Base-by-base conservation (phyloP, 2,113 vertebrate species). In the Condylura cristata region DNA sequence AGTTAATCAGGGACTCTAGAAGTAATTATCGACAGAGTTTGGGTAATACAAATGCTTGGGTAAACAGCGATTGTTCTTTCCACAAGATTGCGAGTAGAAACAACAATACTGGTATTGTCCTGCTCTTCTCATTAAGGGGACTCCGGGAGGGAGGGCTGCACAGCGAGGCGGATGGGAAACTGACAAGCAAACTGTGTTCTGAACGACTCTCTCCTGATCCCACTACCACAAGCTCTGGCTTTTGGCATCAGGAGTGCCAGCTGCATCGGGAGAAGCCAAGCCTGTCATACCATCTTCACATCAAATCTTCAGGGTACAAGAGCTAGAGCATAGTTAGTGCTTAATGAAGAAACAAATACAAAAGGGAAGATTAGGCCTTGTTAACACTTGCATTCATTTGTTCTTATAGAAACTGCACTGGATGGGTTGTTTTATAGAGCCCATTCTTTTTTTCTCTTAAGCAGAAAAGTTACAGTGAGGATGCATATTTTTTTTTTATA, bases 31-130 rank as follows among this genome's bases (percentile, higher is more conserved):
- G 95, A 84, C 98, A 98, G 98, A 97, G 97, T 98, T 98, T 97
- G 97, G 98, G 98, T 97, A 98, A 98, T 75, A 81, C 58, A 93
- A 98, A 97, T 98, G 98, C 98, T 98, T 98, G 98, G 98, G 98
- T 99, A 99, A 99, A 99, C 98, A 99, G 97, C 86, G 46, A 98
- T 98, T 99, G 98, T 99, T 99, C 98, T 98, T 98, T 98, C 98
- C 97, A 97, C 98, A 79, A 97, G 98, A 97, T 98, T 98, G 98
- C 56, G 88, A 98, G 98, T 86, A 97, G 95, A 97, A 98, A 97
- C 98, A 98, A 99, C 98, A 99, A 99, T 98, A 97, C 97, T 97
- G 97, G 98, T 96, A 98, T 99, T 99, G 99, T 99, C 98, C 98
- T 98, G 96, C 95, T 95, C 96, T 97, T 98, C 99, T 99, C 98